Percentiles rank a stretch among this genome's conserved stretches.
Conservation (phyloP, 2,888 invertebrate genomes). For the Archaeoteleia sp. region DNA sequence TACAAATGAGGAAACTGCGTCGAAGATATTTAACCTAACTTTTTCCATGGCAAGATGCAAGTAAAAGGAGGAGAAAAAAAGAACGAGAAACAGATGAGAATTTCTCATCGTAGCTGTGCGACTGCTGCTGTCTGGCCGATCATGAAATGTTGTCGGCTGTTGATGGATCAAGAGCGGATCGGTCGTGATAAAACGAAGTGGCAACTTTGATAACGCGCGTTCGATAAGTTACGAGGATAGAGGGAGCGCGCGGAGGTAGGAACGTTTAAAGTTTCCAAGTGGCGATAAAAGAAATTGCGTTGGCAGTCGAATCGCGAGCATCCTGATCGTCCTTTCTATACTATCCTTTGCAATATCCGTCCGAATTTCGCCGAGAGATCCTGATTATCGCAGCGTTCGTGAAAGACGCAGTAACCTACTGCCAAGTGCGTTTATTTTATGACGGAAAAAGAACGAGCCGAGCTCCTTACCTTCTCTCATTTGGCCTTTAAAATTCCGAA, state of each 20-base stretch:
- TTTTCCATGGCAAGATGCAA: too few relatives aligned
- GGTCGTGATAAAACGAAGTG: conserved; percentile 30
- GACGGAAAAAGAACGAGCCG: too few relatives aligned
- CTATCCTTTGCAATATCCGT: conserved; percentile 33
- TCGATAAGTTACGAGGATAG: conserved; percentile 21
- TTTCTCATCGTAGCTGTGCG: conserved; percentile 23
- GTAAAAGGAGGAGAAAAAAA: not conserved
- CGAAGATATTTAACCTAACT: too few relatives aligned
- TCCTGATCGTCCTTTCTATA: conserved; percentile 25
- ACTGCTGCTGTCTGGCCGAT: conserved; percentile 22
- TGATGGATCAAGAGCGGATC: conserved; percentile 40
- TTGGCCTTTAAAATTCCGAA: too few relatives aligned
- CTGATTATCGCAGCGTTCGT: conserved; percentile 24
- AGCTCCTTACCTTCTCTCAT: too few relatives aligned
- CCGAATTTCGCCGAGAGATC: conserved; percentile 30
- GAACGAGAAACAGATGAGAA: conserved; percentile 20
- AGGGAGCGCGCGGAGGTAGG: conserved; percentile 8
- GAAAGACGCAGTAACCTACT: conserved; percentile 23
- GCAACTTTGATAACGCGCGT: conserved; percentile 41
- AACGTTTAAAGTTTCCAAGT: conserved; percentile 41
- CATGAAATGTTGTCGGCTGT: conserved; percentile 35
- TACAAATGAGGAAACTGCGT: too few relatives aligned
- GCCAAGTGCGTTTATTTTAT: conserved; percentile 17
- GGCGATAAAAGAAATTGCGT: conserved; percentile 49
- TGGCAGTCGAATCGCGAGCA: conserved; percentile 38